Conservation (phyloP, 2,888 invertebrate genomes). For the Odontocerum albicorne region DNA sequence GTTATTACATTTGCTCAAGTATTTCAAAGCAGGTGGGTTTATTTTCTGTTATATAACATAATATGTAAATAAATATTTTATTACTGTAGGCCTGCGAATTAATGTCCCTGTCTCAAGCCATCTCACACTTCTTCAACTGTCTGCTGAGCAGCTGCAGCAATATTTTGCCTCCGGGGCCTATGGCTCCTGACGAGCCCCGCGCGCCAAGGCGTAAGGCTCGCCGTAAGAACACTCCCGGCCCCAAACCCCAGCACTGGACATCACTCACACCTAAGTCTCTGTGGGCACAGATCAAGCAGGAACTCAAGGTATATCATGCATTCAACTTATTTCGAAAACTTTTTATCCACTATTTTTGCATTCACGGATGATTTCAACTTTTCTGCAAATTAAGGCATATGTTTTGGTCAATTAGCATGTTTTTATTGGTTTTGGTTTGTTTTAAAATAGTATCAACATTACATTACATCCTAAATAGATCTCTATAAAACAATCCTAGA, state of each 20-base stretch:
- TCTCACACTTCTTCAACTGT: slow-evolving; percentile 96
- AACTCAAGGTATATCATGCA: slow-evolving; percentile 59
- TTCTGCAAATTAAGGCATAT: too few species aligned
- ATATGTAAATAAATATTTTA: background rate
- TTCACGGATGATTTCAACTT: too few species aligned
- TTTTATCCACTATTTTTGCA: too few species aligned
- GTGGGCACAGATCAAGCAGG: slow-evolving; percentile 85
- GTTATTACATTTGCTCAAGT: too few species aligned
- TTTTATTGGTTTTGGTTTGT: too few species aligned
- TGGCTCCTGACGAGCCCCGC: slow-evolving; percentile 43
- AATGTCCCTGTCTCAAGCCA: slow-evolving; percentile 86
- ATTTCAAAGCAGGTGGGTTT: too few species aligned
- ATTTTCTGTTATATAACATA: too few species aligned
- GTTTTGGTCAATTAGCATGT: too few species aligned
- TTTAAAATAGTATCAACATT: too few species aligned
- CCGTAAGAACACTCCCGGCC: slow-evolving; percentile 61
- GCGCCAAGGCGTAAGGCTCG: slow-evolving; percentile 49
- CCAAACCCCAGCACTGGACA: slow-evolving; percentile 81
- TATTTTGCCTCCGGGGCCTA: slow-evolving; percentile 62
- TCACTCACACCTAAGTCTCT: slow-evolving; percentile 81
- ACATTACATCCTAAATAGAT: too few species aligned
- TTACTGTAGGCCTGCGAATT: slow-evolving; percentile 73
- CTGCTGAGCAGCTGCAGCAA: slow-evolving; percentile 72
- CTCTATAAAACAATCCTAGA: too few species aligned
- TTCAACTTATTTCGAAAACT: too few species aligned